Evolutionary conservation across 2,797 vertebrate genomes (phyloP), one percentile per base, ranked within the genome.

Genomic region (Aratinga solstitialis): DNA sequence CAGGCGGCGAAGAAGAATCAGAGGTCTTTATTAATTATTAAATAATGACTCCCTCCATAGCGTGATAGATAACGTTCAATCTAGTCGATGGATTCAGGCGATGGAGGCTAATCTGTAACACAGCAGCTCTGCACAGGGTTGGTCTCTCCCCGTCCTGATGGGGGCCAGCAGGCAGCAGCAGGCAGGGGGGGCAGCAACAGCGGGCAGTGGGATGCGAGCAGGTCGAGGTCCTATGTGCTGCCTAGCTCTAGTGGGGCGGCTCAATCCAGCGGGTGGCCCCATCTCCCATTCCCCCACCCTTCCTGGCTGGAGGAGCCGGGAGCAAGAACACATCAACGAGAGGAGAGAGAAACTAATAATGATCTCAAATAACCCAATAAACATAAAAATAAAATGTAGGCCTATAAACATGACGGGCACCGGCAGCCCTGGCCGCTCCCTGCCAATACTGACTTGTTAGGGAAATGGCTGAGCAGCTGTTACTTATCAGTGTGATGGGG

Each of bases 1-100:
- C 94, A 96, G 93, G 59, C 79, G 1, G 96, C 86, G 34, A 96
- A 94, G 96, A 97, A 97, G 96, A 97, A 97, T 95, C 92, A 95
- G 97, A 98, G 95, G 98, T 98, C 98, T 98, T 98, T 98, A 99
- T 99, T 98, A 99, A 98, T 99, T 98, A 99, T 99, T 98, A 98
- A 99, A 98, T 98, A 97, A 98, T 95, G 95, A 98, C 97, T 98
- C 94, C 75, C 95, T 95, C 88, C 59, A 17, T 56, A 66, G 84
- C 13, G 6, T 97, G 97, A 98, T 97, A 96, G 97, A 98, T 97
- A 98, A 97, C 61, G 5, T 87, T 97, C 95, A 96, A 96, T 97
- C 97, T 92, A 87, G 93, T 84, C 78, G 1, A 86, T 73, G 91
- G 96, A 97, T 94, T 81, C 90, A 32, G 97, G 96, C 88, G 2